Evolutionary conservation across 2,797 vertebrate species (phyloP).

Genomic region (Darevskia nairensis): DNA sequence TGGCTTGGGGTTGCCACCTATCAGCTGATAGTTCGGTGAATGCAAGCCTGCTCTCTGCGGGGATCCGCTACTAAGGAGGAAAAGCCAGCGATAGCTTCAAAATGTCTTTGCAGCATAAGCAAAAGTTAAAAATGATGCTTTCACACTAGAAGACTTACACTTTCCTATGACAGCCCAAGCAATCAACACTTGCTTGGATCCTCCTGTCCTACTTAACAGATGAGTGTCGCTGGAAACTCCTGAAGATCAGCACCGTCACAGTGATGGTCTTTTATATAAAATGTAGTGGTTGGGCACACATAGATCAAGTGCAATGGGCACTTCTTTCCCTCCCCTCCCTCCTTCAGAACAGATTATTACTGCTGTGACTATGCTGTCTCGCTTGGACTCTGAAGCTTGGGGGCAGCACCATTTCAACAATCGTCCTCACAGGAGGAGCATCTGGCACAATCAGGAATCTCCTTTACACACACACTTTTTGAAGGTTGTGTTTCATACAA

Average conservation of each 20-base stretch:
- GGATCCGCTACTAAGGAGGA: no score
- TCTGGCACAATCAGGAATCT: not conserved
- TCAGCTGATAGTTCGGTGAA: no score
- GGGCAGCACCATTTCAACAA: not conserved
- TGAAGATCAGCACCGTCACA: no score
- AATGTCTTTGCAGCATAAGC: not conserved
- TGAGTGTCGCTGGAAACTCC: not conserved
- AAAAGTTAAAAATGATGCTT: not conserved
- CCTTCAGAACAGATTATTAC: not conserved
- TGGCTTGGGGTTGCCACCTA: no score
- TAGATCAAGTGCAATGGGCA: not conserved
- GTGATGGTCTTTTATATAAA: no score
- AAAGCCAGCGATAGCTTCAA: not conserved
- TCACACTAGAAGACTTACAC: not conserved
- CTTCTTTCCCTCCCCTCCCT: not conserved
- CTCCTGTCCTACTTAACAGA: not conserved
- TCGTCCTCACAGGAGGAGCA: fast-evolving
- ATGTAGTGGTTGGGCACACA: no score
- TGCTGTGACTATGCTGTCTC: not conserved
- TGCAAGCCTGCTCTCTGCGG: no score
- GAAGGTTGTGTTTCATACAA: not conserved
- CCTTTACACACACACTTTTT: no score
- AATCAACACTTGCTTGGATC: not conserved
- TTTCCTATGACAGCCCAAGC: not conserved
- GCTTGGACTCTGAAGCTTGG: not conserved